phyloP scores from a whole-genome alignment of 2,113 vertebrate genomes.

The Chaenocephalus aceratus region DNA sequence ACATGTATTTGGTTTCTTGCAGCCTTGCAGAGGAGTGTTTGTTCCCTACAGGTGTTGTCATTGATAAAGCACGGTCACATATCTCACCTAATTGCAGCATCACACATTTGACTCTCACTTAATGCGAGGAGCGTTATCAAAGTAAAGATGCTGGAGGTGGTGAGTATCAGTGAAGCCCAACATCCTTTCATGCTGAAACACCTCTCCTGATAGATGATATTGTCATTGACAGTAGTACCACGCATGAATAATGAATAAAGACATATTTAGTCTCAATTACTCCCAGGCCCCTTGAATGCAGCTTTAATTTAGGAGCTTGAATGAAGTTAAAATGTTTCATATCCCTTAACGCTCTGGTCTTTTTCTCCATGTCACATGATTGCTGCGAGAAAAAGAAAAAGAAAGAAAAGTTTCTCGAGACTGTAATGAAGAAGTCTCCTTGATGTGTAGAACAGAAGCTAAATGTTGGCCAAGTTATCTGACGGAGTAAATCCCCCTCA shows the following conservation, averaged over 20 bases:
- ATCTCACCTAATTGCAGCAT: slow-evolving; percentile 45
- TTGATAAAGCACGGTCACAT: slow-evolving; percentile 39
- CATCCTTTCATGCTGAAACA: slow-evolving; percentile 15
- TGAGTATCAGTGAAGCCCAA: slow-evolving; percentile 14
- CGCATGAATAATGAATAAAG: not conserved
- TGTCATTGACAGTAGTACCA: not conserved
- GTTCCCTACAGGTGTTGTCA: slow-evolving; percentile 9
- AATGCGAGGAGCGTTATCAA: slow-evolving; percentile 21
- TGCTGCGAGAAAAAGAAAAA: too few relatives aligned
- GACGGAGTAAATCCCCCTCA: slow-evolving; percentile 72
- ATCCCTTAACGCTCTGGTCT: not conserved
- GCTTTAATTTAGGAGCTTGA: slow-evolving; percentile 15
- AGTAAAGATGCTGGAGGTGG: slow-evolving; percentile 31
- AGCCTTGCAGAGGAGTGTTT: too few relatives aligned
- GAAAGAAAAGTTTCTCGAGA: slow-evolving; percentile 7
- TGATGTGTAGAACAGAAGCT: slow-evolving; percentile 62
- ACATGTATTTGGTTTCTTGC: slow-evolving; percentile 2
- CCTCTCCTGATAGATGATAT: slow-evolving; percentile 23
- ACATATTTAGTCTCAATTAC: not conserved
- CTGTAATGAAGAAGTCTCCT: slow-evolving; percentile 69
- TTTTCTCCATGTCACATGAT: slow-evolving; percentile 24
- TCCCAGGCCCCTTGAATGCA: not conserved
- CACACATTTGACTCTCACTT: slow-evolving; percentile 41
- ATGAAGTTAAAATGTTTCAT: slow-evolving; percentile 17
- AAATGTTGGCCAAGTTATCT: slow-evolving; percentile 75